phyloP scores from a whole-genome alignment of 2,113 vertebrate genomes.

The Ochotona curzoniae region DNA sequence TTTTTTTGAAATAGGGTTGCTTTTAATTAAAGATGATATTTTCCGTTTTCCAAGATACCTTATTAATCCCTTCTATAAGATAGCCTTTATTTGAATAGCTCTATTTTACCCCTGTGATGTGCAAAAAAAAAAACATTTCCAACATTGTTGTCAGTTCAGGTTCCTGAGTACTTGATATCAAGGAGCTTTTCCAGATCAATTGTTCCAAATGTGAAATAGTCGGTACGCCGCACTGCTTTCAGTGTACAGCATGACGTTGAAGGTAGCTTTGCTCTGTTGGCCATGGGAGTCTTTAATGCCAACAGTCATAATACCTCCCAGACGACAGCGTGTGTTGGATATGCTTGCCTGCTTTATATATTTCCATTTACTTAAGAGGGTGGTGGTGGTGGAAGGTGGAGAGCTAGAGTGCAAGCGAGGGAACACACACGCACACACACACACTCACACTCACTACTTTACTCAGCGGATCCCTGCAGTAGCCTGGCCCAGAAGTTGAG shows the following conservation, averaged over 20 bases:
- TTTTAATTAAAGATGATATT: not conserved
- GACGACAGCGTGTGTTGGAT: not conserved
- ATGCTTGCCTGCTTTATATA: not conserved
- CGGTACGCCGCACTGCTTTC: not conserved
- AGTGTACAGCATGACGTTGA: conserved; percentile 16
- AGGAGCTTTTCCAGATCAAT: not conserved
- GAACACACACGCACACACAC: too few species aligned
- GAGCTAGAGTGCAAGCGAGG: too few species aligned
- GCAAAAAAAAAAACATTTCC: not conserved
- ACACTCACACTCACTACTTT: too few species aligned
- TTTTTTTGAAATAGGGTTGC: not conserved
- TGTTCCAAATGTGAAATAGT: conserved; percentile 19
- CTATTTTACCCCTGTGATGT: not conserved
- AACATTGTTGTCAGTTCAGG: not conserved
- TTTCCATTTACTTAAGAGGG: too few species aligned
- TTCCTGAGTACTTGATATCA: not conserved
- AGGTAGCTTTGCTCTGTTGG: not conserved
- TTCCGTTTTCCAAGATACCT: conserved; percentile 14
- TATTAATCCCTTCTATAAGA: not conserved
- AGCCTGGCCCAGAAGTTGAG: too few species aligned
- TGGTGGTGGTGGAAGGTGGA: too few species aligned
- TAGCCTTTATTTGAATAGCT: not conserved
- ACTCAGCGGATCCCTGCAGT: too few species aligned
- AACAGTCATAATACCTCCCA: not conserved
- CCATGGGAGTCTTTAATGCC: not conserved